A percentile compares a stretch with the other conserved stretches of the same genome.
These are phyloP conservation scores for Ophthalmolycus amberensis DNA, from an alignment of 2,113 vertebrate genomes.

Conservation along the genomic window DNA sequence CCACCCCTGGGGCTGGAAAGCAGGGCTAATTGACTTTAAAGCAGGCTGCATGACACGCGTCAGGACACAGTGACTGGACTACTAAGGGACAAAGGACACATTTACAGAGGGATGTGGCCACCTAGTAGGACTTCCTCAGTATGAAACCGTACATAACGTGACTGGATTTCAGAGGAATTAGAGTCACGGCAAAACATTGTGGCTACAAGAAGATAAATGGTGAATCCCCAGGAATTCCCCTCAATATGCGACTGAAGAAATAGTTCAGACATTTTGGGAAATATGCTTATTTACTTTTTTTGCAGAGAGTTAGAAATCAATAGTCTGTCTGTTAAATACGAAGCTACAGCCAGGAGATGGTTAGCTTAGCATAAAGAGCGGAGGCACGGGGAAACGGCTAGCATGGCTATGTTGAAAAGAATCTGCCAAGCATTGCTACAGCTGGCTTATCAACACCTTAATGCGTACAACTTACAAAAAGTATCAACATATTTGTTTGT, in stretches of 20 bases:
- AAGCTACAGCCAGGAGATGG: neutral
- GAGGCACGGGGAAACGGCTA: neutral
- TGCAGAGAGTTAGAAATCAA: neutral
- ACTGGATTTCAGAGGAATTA: conserved; percentile 28
- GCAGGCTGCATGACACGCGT: conserved; percentile 47
- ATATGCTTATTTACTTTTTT: neutral
- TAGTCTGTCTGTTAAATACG: neutral
- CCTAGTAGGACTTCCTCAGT: conserved; percentile 4
- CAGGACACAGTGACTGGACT: conserved; percentile 37
- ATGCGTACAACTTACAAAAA: neutral
- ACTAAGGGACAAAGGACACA: conserved; percentile 45
- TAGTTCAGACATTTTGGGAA: neutral
- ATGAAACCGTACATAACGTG: neutral
- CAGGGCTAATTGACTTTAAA: conserved; percentile 67
- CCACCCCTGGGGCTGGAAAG: conserved; percentile 40
- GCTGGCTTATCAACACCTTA: neutral
- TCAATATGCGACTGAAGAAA: neutral
- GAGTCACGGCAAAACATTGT: neutral
- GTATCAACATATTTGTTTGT: too few species aligned
- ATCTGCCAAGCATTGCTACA: neutral
- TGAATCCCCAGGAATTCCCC: conserved; percentile 3
- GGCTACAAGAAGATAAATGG: neutral
- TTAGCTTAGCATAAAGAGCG: conserved; percentile 4
- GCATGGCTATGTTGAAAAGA: neutral
- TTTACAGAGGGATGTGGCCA: conserved; percentile 36